Evolutionary conservation across 2,113 vertebrate genomes (phyloP), one percentile per base, ranked within the genome.

Genomic region (Thalassoma bifasciatum): DNA sequence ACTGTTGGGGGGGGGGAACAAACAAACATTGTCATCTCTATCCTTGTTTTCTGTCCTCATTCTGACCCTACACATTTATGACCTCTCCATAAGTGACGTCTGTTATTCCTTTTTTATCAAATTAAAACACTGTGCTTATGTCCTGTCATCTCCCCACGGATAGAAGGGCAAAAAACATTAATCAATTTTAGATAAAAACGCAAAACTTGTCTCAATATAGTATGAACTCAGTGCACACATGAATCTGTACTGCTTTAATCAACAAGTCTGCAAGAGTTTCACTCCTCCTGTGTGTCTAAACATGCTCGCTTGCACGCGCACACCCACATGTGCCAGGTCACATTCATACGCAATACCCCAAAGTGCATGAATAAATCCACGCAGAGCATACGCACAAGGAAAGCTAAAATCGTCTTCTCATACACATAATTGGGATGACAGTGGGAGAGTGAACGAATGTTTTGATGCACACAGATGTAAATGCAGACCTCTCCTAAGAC

Each of bases 231-330:
- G 9, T 51, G 23, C 36, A 50, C 79, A 47, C 40, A 11, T 67
- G 47, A 79, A 69, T 67, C 69, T 60, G 16, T 59, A 17, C 50
- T 40, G 60, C 49, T 81, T 56, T 65, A 76, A 89, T 93, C 91
- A 92, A 93, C 90, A 92, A 93, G 91, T 93, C 88, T 67, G 60
- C 26, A 21, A 17, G 81, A 90, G 84, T 89, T 91, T 67, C 13
- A 68, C 82, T 87, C 62, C 69, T 34, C 37, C 44, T 63, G 72
- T 58, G 73, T 66, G 77, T 81, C 49, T 57, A 57, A 79, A 78
- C 80, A 79, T 78, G 71, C 61, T 66, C 75, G 37, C 60, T 38
- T 63, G 21, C 67, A 81, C 85, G 81, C 66, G 76, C 89, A 83
- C 79, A 67, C 82, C 71, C 86, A 91, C 90, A 91, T 77, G 83